Percentiles rank a stretch among this genome's conserved stretches.
Evolutionary conservation across 2,113 vertebrate species (phyloP).

Genomic region (Cyphomyrus discorhynchus): DNA sequence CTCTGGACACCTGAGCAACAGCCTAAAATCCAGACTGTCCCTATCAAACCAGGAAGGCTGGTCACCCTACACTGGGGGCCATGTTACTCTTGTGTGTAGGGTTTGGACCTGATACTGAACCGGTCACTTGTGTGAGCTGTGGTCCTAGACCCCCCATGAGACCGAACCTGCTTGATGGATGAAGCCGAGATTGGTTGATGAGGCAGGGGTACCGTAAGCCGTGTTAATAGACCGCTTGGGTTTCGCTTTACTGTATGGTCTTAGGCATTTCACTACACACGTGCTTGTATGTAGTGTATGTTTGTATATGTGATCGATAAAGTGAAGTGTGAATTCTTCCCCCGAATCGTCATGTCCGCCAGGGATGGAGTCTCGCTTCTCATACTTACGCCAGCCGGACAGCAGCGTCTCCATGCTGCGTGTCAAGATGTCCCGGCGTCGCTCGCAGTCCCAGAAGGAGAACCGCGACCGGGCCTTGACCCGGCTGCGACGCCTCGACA

Average conservation of each 20-base stretch:
- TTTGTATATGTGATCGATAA: not conserved
- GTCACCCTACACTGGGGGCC: not conserved
- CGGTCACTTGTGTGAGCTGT: not conserved
- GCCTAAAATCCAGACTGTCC: not conserved
- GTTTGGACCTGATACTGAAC: not conserved
- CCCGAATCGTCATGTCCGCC: not conserved
- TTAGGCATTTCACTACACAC: not conserved
- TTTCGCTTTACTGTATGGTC: too few species aligned
- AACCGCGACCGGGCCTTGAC: conserved; percentile 71
- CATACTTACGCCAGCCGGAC: conserved; percentile 67
- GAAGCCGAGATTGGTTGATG: too few species aligned
- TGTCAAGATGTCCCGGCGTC: conserved; percentile 70
- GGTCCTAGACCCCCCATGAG: not conserved
- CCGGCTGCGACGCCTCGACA: conserved; percentile 66
- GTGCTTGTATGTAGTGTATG: not conserved
- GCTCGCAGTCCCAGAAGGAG: conserved; percentile 76
- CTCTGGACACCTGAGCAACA: not conserved
- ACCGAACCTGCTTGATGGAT: not conserved
- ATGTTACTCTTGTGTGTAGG: not conserved
- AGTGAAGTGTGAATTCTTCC: not conserved
- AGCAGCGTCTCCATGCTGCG: conserved; percentile 72
- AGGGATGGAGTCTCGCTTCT: conserved; percentile 65
- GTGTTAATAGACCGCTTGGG: too few species aligned
- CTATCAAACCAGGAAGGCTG: not conserved
- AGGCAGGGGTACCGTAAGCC: too few species aligned